Base-by-base conservation (phyloP, 2,888 invertebrate genomes). In the Shargacucullia verbasci region DNA sequence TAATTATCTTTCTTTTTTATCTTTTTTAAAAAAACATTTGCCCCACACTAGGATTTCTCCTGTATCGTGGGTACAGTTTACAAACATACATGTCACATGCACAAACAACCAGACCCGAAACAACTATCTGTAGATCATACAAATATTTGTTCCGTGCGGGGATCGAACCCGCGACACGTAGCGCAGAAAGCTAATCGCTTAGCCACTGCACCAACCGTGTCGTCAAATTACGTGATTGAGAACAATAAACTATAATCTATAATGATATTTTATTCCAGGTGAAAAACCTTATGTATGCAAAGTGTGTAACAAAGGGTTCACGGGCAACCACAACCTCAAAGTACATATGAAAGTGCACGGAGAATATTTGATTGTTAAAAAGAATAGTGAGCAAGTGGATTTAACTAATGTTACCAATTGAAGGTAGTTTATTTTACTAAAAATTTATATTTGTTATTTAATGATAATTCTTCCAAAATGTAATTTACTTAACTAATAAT, bases 271-370 rank as follows among this genome's bases (percentile, higher is more conserved):
- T 58, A 31, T 83, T 82, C 59, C 81, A 89, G 89, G 89, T 31
- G 90, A 87, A 68, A 87, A 87, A 34, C 94, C 93, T 0, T 92
- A 88, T 46, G 87, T 88, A 0, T 94, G 94, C 71, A 83, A 82
- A 46, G 73, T 89, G 31, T 94, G 94, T 64, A 67, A 70, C n/a
- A 90, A 87, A 73, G 89, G 84, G 0, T 94, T 92, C 62, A 91
- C 88, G 0, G 90, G 86, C 12, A 81, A 80, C 6, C 60, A 89
- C 59, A 94, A 92, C 68, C 77, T 92, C 14, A 92, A 91, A 72
- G 81, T 90, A 27, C 94, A 94, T 59, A 87, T 94, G 89, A 83
- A 87, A 68, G 88, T 94, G 0, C 95, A 95, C 57, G 88, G 91
- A 0, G 88, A 86, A 81, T 79, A 84, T 48, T 63, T 89, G 13